Conservation (phyloP, 2,113 vertebrate genomes). For the Columbina picui region DNA sequence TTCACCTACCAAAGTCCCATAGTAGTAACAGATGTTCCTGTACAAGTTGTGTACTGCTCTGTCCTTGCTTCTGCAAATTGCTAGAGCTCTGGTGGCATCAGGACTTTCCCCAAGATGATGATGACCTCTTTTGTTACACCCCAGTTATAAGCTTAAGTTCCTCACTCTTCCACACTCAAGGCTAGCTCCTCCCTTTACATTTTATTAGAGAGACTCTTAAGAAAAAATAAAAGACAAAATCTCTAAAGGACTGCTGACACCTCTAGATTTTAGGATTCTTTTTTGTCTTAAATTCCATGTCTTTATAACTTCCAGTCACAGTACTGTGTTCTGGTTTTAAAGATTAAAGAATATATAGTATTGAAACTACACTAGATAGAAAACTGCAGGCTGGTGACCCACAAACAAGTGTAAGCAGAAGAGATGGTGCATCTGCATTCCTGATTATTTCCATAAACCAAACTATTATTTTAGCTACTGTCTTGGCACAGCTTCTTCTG, state of each 20-base stretch:
- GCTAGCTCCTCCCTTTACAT: neutral
- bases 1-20: neutral
- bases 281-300: neutral
- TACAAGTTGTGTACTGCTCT: neutral
- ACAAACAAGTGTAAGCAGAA: neutral
- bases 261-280: neutral
- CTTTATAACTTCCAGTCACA: neutral
- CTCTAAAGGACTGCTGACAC: neutral
- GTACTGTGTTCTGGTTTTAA: neutral
- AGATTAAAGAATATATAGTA: neutral
- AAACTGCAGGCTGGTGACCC: neutral
- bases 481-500: neutral
- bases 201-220: neutral
- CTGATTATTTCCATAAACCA: neutral
- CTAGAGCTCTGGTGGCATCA: neutral
- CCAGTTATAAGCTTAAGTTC: neutral
- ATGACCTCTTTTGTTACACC: neutral
- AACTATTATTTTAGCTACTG: constrained; percentile 6
- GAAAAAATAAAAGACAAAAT: neutral
- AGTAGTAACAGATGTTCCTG: neutral
- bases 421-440: neutral
- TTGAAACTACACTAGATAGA: neutral
- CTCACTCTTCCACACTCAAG: neutral
- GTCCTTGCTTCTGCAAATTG: neutral
- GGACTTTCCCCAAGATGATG: neutral